phyloP scores from a whole-genome alignment of 2,888 invertebrate genomes.

The Dryomyza anilis region DNA sequence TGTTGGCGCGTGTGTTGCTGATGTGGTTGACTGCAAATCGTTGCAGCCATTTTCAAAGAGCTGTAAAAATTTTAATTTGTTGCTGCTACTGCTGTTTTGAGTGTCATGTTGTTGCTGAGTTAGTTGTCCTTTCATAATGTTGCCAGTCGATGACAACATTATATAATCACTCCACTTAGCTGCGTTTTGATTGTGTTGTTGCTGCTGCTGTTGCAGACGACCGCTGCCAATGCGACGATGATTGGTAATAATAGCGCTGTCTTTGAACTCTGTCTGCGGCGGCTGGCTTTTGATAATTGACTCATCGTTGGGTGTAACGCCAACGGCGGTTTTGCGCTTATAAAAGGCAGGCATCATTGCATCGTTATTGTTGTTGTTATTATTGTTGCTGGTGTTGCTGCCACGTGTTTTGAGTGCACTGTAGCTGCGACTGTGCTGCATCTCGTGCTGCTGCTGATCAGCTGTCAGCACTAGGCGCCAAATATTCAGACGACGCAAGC shows the following conservation, averaged over 20 bases:
- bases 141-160: slow-evolving; percentile 24
- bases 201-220: slow-evolving; percentile 51
- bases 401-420: slow-evolving; percentile 17
- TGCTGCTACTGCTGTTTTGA: slow-evolving; percentile 20
- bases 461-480: slow-evolving; percentile 41
- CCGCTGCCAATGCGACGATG: slow-evolving; percentile 58
- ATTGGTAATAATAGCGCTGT: slow-evolving; percentile 47
- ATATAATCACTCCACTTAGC: slow-evolving; percentile 49
- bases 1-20: too few relatives aligned
- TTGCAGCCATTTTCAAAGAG: slow-evolving; percentile 42
- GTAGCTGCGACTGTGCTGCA: slow-evolving; percentile 16
- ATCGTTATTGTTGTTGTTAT: too few relatives aligned
- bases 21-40: neutral
- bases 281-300: slow-evolving; percentile 54
- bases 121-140: slow-evolving; percentile 20
- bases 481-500: slow-evolving; percentile 47
- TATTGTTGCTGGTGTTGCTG: too few relatives aligned
- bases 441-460: slow-evolving; percentile 19
- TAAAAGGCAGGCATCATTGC: slow-evolving; percentile 55
- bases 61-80: slow-evolving; percentile 39
- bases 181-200: too few relatives aligned
- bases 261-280: slow-evolving; percentile 50
- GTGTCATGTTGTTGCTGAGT: slow-evolving; percentile 24
- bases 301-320: slow-evolving; percentile 46
- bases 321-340: slow-evolving; percentile 49